A percentile compares a stretch with the other conserved stretches of the same genome.
Conservation (phyloP, 2,888 invertebrate species). For the Timandra comae region DNA sequence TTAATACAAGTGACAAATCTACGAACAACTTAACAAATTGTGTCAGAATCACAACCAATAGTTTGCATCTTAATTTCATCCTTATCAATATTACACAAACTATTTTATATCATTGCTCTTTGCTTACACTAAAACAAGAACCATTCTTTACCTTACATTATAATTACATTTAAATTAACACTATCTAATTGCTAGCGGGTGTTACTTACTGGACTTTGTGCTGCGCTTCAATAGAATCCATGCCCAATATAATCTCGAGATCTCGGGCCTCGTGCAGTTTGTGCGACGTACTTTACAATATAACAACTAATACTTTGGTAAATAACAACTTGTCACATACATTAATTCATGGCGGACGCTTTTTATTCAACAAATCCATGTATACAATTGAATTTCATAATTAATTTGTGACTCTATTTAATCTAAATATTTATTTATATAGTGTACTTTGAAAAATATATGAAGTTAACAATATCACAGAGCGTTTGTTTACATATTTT, state of each 20-base stretch:
- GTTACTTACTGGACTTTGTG: constrained; percentile 66
- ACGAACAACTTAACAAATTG: constrained; percentile 75
- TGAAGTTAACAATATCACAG: constrained; percentile 6
- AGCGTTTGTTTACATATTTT: neutral
- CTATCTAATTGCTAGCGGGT: constrained; percentile 74
- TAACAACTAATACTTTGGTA: constrained; percentile 10
- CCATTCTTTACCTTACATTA: constrained; percentile 72
- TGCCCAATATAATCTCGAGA: constrained; percentile 44
- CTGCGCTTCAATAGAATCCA: constrained; percentile 45
- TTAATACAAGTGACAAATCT: constrained; percentile 62
- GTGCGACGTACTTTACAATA: constrained; percentile 15
- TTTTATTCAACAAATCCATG: no score
- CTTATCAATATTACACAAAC: constrained; percentile 74
- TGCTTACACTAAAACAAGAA: constrained; percentile 74
- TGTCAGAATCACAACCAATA: constrained; percentile 77
- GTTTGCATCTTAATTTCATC: constrained; percentile 74
- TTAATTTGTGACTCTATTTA: no score
- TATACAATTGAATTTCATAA: no score
- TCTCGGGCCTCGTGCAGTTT: constrained; percentile 35
- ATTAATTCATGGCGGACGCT: no score
- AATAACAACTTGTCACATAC: constrained; percentile 1
- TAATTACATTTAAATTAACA: constrained; percentile 73
- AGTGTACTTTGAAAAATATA: neutral
- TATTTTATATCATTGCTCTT: constrained; percentile 76
- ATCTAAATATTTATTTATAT: no score